Conservation (phyloP, 2,113 vertebrate species). For the Callospermophilus lateralis region DNA sequence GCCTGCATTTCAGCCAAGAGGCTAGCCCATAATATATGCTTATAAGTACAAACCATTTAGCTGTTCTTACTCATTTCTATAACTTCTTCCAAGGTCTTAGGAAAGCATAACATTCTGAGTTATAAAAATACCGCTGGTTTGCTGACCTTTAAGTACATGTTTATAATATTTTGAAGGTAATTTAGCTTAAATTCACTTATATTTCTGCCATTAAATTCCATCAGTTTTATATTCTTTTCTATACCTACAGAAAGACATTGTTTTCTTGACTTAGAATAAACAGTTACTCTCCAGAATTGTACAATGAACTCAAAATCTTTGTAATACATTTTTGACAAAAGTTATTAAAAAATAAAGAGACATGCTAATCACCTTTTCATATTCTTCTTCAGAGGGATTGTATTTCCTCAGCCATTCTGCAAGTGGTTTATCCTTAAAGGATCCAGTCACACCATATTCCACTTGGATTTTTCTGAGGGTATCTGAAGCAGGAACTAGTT, state of each 20-base stretch:
- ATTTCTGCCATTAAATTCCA: constrained; percentile 26
- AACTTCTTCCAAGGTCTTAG: constrained; percentile 34
- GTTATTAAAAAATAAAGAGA: constrained; percentile 40
- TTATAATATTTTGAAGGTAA: not conserved
- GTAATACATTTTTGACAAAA: constrained; percentile 4
- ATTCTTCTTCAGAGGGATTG: constrained; percentile 98
- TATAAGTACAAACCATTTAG: not conserved
- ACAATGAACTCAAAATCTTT: constrained; percentile 42
- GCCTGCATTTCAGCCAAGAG: not conserved
- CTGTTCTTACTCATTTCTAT: not conserved
- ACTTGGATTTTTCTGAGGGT: constrained; percentile 99
- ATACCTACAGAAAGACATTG: constrained; percentile 25
- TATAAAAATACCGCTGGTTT: constrained; percentile 61
- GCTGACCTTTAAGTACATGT: constrained; percentile 39
- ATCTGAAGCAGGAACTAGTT: constrained; percentile 98
- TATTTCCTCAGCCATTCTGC: constrained; percentile 99
- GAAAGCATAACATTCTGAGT: constrained; percentile 32
- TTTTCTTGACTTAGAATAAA: constrained; percentile 51
- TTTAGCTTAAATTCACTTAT: constrained; percentile 57
- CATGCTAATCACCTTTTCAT: constrained; percentile 94
- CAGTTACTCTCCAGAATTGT: not conserved
- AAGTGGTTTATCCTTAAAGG: constrained; percentile 99
- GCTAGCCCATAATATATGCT: not conserved
- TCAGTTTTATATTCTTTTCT: constrained; percentile 5
- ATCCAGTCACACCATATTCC: constrained; percentile 98